These are phyloP conservation scores for Cantharis rufa DNA, from an alignment of 2,888 invertebrate species.

Conservation along the genomic window DNA sequence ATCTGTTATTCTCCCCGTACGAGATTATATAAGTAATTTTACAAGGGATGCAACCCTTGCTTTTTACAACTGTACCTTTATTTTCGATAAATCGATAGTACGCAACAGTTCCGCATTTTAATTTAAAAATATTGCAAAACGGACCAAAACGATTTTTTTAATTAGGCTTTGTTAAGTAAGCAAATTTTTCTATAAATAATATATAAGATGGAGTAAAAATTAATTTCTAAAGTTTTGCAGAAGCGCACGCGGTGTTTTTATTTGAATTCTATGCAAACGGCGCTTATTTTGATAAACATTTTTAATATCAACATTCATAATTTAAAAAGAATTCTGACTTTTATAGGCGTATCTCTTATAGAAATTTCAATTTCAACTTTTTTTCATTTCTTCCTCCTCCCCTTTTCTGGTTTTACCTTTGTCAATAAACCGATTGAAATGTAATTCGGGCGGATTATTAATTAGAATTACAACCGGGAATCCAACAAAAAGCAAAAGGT, in stretches of 20 bases:
- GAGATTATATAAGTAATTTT: constrained; percentile 48
- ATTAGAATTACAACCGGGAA: constrained; percentile 15
- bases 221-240: constrained; percentile 28
- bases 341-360: constrained; percentile 24
- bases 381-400: constrained; percentile 7
- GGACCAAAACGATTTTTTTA: neutral
- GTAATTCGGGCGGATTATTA: constrained; percentile 9
- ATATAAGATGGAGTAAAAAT: constrained; percentile 10
- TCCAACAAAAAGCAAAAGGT: constrained; percentile 9
- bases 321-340: constrained; percentile 35
- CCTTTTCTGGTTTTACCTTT: constrained; percentile 8
- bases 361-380: constrained; percentile 27
- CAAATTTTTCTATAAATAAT: neutral
- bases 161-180: neutral
- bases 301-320: constrained; percentile 38
- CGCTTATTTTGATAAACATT: constrained; percentile 35
- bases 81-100: constrained; percentile 17
- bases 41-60: constrained; percentile 43
- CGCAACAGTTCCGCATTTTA: neutral
- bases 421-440: constrained; percentile 24
- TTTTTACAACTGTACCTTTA: constrained; percentile 23
- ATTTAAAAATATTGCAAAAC: neutral
- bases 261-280: constrained; percentile 32
- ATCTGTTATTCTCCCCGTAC: constrained; percentile 48
- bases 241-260: constrained; percentile 27